phyloP scores from a whole-genome alignment of 2,113 vertebrate genomes.

The Dasyprocta punctata region DNA sequence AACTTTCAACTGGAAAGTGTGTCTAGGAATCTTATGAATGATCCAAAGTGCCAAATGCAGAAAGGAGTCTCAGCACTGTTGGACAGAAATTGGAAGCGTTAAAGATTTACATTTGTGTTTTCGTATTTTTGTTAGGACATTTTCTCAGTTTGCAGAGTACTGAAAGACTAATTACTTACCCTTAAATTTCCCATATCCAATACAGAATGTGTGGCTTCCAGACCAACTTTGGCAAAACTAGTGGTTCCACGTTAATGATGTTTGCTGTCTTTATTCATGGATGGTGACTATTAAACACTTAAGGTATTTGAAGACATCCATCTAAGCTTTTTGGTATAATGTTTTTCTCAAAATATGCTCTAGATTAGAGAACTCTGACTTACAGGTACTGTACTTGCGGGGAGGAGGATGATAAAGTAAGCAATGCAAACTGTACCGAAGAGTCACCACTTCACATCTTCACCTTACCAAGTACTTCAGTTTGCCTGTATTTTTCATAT shows the following conservation, averaged over 20 bases:
- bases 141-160: not conserved
- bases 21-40: not conserved
- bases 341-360: not conserved
- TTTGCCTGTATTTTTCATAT: not conserved
- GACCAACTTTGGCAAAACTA: not conserved
- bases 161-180: not conserved
- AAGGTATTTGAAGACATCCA: not conserved
- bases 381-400: not conserved
- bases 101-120: not conserved
- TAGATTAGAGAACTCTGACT: slow-evolving; percentile 58
- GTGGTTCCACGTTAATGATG: not conserved
- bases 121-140: not conserved
- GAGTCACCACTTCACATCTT: not conserved
- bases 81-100: not conserved
- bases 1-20: not conserved
- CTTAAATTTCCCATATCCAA: not conserved
- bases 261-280: not conserved
- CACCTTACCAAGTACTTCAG: not conserved
- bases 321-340: not conserved
- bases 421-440: not conserved
- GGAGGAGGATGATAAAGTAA: not conserved
- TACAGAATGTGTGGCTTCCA: not conserved
- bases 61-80: not conserved
- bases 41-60: too few relatives aligned
- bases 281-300: not conserved